phyloP scores from a whole-genome alignment of 2,113 vertebrate genomes.

The Cathartes aura region DNA sequence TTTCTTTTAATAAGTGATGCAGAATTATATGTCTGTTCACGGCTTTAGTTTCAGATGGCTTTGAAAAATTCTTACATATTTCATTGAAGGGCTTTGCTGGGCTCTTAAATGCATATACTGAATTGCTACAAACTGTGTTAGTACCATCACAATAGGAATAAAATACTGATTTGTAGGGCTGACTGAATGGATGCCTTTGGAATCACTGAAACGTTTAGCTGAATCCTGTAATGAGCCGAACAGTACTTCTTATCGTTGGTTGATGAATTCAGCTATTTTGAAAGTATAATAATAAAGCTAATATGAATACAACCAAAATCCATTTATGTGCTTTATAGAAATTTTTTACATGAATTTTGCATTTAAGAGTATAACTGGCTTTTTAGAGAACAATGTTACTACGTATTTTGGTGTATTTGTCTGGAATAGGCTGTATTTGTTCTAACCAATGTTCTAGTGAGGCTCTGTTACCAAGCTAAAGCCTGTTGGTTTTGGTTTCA shows the following conservation, averaged over 20 bases:
- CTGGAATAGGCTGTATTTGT: neutral
- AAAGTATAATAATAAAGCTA: neutral
- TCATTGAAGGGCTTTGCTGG: neutral
- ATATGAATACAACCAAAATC: neutral
- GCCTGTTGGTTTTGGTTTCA: neutral
- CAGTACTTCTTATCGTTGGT: neutral
- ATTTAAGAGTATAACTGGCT: neutral
- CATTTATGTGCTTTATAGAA: neutral
- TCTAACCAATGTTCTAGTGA: neutral
- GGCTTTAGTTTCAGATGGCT: neutral
- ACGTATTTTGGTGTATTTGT: neutral
- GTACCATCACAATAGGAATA: neutral
- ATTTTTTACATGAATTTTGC: neutral
- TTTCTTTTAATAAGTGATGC: neutral
- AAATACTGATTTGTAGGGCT: neutral
- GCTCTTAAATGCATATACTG: neutral
- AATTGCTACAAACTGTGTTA: neutral
- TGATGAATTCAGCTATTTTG: neutral
- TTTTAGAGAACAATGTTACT: neutral
- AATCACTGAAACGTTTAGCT: neutral
- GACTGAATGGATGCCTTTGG: neutral
- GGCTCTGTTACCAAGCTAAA: neutral
- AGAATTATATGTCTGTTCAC: neutral
- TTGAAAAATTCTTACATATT: neutral
- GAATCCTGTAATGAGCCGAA: neutral